phyloP scores from a whole-genome alignment of 2,113 vertebrate species.

The Trichechus manatus region DNA sequence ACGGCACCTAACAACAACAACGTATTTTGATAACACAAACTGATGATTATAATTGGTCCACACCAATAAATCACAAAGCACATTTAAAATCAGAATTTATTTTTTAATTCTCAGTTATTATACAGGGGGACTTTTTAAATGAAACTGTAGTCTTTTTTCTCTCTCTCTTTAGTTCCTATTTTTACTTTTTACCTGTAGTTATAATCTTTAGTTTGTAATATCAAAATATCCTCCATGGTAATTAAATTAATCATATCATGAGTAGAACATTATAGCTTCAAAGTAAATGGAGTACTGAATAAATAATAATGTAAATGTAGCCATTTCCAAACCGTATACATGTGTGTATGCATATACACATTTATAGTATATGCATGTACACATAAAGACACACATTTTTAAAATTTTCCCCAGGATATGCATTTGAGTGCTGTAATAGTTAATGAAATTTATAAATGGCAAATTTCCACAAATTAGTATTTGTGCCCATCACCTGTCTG shows the following conservation, averaged over 20 bases:
- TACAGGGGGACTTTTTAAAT: not conserved
- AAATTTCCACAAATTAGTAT: constrained; percentile 56
- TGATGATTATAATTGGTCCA: not conserved
- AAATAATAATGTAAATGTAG: constrained; percentile 13
- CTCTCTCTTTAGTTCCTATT: not conserved
- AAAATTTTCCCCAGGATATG: not conserved
- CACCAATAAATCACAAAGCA: not conserved
- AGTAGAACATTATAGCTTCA: not conserved
- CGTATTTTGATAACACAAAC: not conserved
- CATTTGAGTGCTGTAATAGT: constrained; percentile 58
- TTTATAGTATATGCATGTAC: not conserved
- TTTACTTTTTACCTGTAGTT: not conserved
- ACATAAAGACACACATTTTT: not conserved
- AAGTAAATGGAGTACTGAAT: not conserved
- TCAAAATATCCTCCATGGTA: constrained; percentile 9
- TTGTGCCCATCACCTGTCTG: not conserved
- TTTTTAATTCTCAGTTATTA: constrained; percentile 5
- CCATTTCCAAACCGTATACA: not conserved
- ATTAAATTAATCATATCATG: constrained; percentile 3
- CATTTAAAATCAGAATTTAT: not conserved
- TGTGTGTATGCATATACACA: not conserved
- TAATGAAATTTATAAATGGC: constrained; percentile 71
- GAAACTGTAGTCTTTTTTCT: not conserved
- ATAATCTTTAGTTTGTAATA: not conserved
- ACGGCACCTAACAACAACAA: too few species aligned